A percentile compares a stretch with the other conserved stretches of the same genome.
phyloP scores from a whole-genome alignment of 2,888 invertebrate genomes.

The Synergus itoensis region DNA sequence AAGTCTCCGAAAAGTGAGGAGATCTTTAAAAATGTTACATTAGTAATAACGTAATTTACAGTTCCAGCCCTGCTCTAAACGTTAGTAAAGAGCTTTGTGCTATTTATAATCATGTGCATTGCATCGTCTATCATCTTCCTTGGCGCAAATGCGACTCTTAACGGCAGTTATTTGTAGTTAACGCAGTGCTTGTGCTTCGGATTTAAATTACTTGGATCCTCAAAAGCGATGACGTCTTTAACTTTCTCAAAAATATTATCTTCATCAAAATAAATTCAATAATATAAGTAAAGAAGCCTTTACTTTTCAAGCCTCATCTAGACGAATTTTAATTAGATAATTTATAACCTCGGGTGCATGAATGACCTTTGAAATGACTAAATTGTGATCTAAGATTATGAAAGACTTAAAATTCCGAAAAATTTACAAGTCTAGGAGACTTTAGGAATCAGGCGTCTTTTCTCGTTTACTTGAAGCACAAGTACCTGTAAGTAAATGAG shows the following conservation, averaged over 20 bases:
- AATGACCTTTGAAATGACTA: not conserved
- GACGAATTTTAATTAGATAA: constrained; percentile 8
- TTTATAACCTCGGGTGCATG: constrained; percentile 29
- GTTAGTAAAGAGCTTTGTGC: constrained; percentile 73
- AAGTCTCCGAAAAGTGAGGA: constrained; percentile 57
- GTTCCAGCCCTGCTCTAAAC: constrained; percentile 68
- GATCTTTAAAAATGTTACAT: constrained; percentile 59
- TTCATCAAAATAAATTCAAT: not conserved
- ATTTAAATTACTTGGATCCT: not conserved
- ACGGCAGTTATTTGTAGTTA: constrained; percentile 58
- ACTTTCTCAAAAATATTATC: constrained; percentile 12
- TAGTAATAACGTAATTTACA: constrained; percentile 68
- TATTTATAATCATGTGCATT: constrained; percentile 77
- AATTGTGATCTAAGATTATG: not conserved
- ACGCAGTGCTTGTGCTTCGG: constrained; percentile 45
- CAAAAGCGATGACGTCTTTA: constrained; percentile 7
- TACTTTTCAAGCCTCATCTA: constrained; percentile 5
- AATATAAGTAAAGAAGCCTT: constrained; percentile 13
- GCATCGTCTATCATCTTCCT: constrained; percentile 66
- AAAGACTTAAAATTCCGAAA: not conserved
- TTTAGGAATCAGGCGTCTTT: not conserved
- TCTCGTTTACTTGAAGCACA: constrained; percentile 29
- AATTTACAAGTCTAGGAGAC: not conserved
- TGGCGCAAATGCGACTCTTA: constrained; percentile 69
- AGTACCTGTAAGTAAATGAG: constrained; percentile 22